Evolutionary conservation across 2,113 vertebrate species (phyloP).

Genomic region (Ictalurus furcatus): DNA sequence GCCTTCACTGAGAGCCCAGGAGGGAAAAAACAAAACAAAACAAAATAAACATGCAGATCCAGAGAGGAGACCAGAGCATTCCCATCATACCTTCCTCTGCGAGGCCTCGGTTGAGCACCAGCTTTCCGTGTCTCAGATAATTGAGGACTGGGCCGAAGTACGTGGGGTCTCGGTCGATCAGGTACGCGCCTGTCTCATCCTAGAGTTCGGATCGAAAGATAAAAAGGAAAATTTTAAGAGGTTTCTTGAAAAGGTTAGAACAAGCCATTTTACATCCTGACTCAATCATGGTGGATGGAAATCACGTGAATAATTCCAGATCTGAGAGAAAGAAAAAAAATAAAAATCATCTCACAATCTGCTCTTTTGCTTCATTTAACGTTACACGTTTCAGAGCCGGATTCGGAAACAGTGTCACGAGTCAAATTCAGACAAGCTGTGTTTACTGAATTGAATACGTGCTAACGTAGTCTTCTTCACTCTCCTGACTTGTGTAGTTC

Average conservation of each 20-base stretch:
- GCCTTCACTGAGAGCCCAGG: background rate
- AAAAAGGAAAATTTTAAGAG: background rate
- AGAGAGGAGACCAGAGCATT: constrained; percentile 8
- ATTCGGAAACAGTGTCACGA: background rate
- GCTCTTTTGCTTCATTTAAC: background rate
- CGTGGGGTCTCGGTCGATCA: constrained; percentile 97
- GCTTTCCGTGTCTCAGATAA: constrained; percentile 95
- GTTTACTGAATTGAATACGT: background rate
- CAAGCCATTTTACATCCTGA: background rate
- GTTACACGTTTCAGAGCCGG: background rate
- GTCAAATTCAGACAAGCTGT: too few species aligned
- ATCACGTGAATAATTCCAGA: background rate
- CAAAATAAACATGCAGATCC: background rate
- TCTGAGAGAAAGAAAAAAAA: background rate
- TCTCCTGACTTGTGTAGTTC: too few species aligned
- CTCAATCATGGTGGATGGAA: too few species aligned
- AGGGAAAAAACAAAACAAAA: background rate
- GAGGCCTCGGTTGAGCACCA: constrained; percentile 96
- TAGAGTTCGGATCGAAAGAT: constrained; percentile 50
- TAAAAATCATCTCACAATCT: background rate
- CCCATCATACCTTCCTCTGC: constrained; percentile 89
- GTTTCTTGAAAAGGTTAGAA: background rate
- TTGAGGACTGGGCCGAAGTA: constrained; percentile 98
- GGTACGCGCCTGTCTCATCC: constrained; percentile 98
- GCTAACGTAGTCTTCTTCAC: too few species aligned